Evolutionary conservation across 1,140 invertebrate species (phyloP).

Genomic region (Drosophila quadrilineata): DNA sequence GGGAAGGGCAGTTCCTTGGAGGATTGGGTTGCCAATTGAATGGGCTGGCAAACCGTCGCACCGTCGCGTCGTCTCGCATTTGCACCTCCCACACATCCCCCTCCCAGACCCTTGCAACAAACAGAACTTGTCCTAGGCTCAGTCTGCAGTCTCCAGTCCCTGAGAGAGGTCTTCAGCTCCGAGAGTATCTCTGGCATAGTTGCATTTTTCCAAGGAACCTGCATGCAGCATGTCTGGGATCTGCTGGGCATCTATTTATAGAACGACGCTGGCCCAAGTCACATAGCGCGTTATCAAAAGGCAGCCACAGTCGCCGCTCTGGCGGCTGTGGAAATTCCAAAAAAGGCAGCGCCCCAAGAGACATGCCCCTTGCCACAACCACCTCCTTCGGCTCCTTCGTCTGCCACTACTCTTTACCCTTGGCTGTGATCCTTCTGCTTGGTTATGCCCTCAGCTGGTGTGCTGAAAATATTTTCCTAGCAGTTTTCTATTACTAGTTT

Average conservation of each 20-base stretch:
- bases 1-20: not conserved
- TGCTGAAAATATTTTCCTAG: constrained; percentile 39
- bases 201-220: constrained; percentile 72
- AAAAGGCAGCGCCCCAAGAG: constrained; percentile 41
- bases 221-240: constrained; percentile 40
- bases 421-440: not conserved
- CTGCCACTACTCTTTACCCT: not conserved
- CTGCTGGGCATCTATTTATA: constrained; percentile 60
- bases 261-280: constrained; percentile 25
- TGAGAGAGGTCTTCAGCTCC: constrained; percentile 12
- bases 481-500: constrained; percentile 44
- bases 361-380: not conserved
- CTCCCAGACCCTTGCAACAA: too few species aligned
- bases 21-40: constrained; percentile 1
- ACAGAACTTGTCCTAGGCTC: constrained; percentile 42
- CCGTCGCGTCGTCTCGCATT: constrained; percentile 3
- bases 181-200: constrained; percentile 37
- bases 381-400: not conserved
- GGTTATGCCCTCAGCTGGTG: constrained; percentile 3
- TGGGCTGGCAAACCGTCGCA: constrained; percentile 10
- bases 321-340: constrained; percentile 43
- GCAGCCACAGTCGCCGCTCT: constrained; percentile 31
- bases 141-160: not conserved
- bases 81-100: constrained; percentile 41
- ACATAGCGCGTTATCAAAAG: constrained; percentile 37